Evolutionary conservation across 2,113 vertebrate species (phyloP), one percentile per base, ranked within the genome.

Genomic region (Epinephelus cyanopodus): DNA sequence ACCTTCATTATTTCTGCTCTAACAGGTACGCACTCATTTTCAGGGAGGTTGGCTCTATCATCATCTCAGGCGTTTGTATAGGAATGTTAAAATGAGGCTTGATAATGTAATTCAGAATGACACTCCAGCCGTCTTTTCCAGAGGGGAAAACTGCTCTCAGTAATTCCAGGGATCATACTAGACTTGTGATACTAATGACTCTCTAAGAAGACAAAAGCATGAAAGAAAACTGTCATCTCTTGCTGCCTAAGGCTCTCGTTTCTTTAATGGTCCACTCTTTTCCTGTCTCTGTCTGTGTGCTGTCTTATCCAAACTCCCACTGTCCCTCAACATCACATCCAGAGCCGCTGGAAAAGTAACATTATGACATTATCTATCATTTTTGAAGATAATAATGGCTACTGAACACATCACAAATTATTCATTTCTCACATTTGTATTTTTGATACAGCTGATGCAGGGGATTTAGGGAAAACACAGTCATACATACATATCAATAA

Each of bases 161-260:
- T 50, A 47, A 71, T 85, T 65, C 18, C 17, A 52, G 25, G 60
- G 42, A 65, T 76, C 33, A 50, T 14, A 53, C 19, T 47, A 42
- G 23, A 70, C 71, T 48, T 73, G 5, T 60, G 56, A 60, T 29
- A n/a, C 56, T 60, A 73, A 73, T 73, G 25, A 60, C 56, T 73
- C 39, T 62, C 29, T 6, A 42, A 17, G 67, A 54, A 76, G 64
- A 79, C 69, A 64, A 14, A 88, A 63, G 15, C 11, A 37, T 27
- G 21, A 72, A 64, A 87, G 18, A 33, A 67, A 85, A 77, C 25
- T 48, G 10, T 27, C n/a, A 23, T 80, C 65, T 54, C 50, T 63
- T 79, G 71, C 83, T 48, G 74, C 57, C 42, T 77, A 56, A 70
- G 71, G 64, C 76, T 68, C 52, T 78, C 13, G 53, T 74, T 74